Evolutionary conservation across 1,140 invertebrate genomes (phyloP).

Genomic region (Meloidogyne chitwoodi): DNA sequence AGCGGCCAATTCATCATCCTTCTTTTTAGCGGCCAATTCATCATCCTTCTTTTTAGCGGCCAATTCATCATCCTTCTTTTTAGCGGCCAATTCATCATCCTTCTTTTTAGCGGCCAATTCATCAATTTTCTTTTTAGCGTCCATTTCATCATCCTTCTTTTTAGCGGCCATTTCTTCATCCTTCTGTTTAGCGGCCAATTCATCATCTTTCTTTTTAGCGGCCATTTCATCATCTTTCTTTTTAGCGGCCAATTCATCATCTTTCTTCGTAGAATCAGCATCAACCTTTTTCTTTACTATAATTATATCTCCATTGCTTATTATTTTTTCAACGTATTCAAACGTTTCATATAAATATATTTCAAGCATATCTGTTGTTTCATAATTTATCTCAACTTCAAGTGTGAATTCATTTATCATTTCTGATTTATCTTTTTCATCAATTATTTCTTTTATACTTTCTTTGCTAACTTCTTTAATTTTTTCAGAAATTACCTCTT

Average conservation of each 20-base stretch:
- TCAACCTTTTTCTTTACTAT: background rate
- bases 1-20: background rate
- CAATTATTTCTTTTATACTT: background rate
- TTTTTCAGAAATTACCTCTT: background rate
- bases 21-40: background rate
- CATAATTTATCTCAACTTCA: slow-evolving; percentile 1
- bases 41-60: no score
- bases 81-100: no score
- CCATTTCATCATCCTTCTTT: background rate
- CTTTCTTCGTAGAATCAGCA: background rate
- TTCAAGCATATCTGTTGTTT: background rate
- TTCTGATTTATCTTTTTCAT: background rate
- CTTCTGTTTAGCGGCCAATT: background rate
- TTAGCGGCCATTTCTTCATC: background rate
- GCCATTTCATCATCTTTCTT: background rate
- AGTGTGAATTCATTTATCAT: background rate
- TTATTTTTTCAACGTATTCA: background rate
- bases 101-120: no score
- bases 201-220: background rate
- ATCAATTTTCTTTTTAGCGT: no score
- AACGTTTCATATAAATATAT: background rate
- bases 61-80: no score
- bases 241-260: background rate
- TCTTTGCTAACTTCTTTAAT: background rate
- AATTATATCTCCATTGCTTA: background rate